A percentile compares a stretch with the other conserved stretches of the same genome.
phyloP scores from a whole-genome alignment of 1,140 invertebrate species.

The Ostrea denselamellosa region DNA sequence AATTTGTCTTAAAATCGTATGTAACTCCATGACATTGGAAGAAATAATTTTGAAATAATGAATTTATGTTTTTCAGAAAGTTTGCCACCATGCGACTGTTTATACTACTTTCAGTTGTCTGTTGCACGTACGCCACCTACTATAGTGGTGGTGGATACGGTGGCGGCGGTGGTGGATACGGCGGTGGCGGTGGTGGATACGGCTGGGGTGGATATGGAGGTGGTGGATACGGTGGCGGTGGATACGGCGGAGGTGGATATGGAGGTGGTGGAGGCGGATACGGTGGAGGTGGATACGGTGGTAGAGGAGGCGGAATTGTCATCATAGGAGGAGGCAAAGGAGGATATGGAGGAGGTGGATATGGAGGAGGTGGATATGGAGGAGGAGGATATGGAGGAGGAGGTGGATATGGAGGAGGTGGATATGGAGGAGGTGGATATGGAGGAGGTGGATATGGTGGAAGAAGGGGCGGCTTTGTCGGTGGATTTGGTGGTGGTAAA shows the following conservation, averaged over 20 bases:
- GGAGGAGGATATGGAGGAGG: too few relatives aligned
- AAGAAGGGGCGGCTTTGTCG: not conserved
- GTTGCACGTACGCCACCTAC: not conserved
- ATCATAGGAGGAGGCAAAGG: not conserved
- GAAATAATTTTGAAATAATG: too few relatives aligned
- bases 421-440: not conserved
- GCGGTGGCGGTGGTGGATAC: not conserved
- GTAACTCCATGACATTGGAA: too few relatives aligned
- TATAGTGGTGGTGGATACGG: not conserved
- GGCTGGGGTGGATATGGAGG: not conserved
- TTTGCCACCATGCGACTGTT: slow-evolving; percentile 13
- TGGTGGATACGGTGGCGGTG: not conserved
- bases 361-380: not conserved
- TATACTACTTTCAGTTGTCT: not conserved
- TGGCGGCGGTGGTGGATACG: not conserved
- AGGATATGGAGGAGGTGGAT: not conserved
- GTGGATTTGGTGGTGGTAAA: not conserved
- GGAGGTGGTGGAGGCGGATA: not conserved
- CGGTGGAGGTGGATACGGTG: not conserved
- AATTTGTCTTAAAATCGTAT: too few relatives aligned
- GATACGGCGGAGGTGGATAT: not conserved
- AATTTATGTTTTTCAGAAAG: not conserved
- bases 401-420: not conserved
- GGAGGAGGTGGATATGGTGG: not conserved
- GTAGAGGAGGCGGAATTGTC: not conserved